Percentiles rank a stretch among this genome's conserved stretches.
These are phyloP conservation scores for Cheilinus undulatus DNA, from an alignment of 2,113 vertebrate genomes.

Conservation along the genomic window DNA sequence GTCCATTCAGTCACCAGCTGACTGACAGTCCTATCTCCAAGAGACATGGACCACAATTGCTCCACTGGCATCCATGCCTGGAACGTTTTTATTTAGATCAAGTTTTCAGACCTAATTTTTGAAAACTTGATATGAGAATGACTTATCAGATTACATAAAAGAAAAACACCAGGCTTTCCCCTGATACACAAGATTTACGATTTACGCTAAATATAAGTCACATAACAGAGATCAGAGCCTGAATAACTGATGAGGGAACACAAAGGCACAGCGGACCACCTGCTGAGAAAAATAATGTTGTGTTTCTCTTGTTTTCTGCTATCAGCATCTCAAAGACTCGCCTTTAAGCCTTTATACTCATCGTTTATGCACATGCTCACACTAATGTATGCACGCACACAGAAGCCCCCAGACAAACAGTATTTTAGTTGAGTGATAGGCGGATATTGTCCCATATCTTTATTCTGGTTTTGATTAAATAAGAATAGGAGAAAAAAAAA, in stretches of 20 bases:
- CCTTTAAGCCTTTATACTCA: neutral
- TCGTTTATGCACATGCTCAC: conserved; percentile 6
- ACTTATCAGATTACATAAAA: neutral
- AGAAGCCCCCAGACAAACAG: neutral
- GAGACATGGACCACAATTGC: neutral
- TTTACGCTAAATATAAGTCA: conserved; percentile 10
- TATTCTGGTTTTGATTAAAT: conserved; percentile 44
- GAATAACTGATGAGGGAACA: neutral
- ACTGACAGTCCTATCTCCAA: conserved; percentile 13
- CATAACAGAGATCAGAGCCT: conserved; percentile 9
- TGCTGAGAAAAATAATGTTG: conserved; percentile 18
- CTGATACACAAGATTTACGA: neutral
- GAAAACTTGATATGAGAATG: neutral
- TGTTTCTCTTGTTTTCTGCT: neutral
- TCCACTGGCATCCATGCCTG: neutral
- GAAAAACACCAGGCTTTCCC: neutral
- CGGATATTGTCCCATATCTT: conserved; percentile 41
- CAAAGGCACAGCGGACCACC: conserved; percentile 1
- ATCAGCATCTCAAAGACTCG: neutral
- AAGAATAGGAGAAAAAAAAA: conserved; percentile 28
- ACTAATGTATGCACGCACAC: neutral
- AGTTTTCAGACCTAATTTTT: neutral
- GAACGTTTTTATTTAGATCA: neutral
- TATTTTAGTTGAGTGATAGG: conserved; percentile 31
- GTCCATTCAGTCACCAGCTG: conserved; percentile 1